Percentiles rank a stretch among this genome's conserved stretches.
phyloP scores from a whole-genome alignment of 2,797 vertebrate species.

The Pterois miles region DNA sequence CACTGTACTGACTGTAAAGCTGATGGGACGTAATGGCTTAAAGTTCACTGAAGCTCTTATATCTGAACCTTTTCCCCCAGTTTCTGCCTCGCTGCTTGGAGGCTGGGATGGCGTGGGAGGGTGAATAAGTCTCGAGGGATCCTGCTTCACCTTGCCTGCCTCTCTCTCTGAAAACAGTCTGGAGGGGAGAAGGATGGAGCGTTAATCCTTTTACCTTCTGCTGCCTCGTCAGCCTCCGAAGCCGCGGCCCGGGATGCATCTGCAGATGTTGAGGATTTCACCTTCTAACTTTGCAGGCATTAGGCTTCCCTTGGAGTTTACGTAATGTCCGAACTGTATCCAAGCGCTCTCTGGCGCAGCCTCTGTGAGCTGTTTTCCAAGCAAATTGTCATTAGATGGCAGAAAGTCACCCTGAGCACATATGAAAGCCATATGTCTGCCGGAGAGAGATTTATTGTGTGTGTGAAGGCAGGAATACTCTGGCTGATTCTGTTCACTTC shows the following conservation, averaged over 20 bases:
- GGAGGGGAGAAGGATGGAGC: constrained; percentile 12
- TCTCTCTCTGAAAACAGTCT: constrained; percentile 20
- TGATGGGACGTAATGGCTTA: constrained; percentile 3
- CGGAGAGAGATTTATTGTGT: constrained; percentile 21
- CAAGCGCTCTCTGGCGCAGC: neutral
- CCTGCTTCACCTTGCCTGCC: constrained; percentile 26
- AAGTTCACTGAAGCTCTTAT: constrained; percentile 21
- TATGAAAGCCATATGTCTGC: constrained; percentile 50
- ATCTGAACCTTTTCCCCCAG: neutral
- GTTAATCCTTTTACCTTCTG: constrained; percentile 56
- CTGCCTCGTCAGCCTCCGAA: constrained; percentile 29
- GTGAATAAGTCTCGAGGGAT: constrained; percentile 37
- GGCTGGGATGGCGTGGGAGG: neutral
- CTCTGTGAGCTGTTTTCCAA: neutral
- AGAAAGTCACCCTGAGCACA: constrained; percentile 29
- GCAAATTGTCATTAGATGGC: constrained; percentile 21
- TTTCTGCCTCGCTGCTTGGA: neutral
- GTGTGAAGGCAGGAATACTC: constrained; percentile 15
- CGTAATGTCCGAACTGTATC: constrained; percentile 40
- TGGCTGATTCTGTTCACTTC: neutral
- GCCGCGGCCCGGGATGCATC: neutral
- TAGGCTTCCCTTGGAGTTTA: constrained; percentile 53
- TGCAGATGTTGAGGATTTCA: constrained; percentile 54
- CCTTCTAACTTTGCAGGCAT: constrained; percentile 46
- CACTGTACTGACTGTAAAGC: constrained; percentile 12